Percentiles rank a stretch among this genome's conserved stretches.
These are phyloP conservation scores for Plagodis dolabraria DNA, from an alignment of 2,888 invertebrate genomes.

Conservation along the genomic window DNA sequence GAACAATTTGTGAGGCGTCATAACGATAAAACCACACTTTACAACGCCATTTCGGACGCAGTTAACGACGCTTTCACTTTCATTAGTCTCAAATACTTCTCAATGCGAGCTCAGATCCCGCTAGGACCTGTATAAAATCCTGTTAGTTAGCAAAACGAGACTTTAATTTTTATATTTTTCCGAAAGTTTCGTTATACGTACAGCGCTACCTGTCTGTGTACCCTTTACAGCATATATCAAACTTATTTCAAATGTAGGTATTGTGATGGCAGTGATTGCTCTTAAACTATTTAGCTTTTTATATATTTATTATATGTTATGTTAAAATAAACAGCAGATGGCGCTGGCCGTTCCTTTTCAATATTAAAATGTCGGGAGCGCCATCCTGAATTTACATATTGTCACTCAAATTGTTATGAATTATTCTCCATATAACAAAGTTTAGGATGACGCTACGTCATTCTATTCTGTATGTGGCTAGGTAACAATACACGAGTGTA, in stretches of 20 bases:
- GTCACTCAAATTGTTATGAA: constrained; percentile 16
- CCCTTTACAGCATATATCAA: constrained; percentile 24
- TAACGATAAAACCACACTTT: background rate
- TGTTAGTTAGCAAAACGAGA: constrained; percentile 46
- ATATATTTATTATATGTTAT: constrained; percentile 20
- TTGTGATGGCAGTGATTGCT: constrained; percentile 78
- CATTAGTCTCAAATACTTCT: constrained; percentile 66
- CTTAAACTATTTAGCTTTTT: constrained; percentile 20
- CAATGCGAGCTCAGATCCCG: constrained; percentile 45
- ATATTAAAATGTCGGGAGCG: constrained; percentile 63
- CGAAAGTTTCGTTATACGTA: constrained; percentile 52
- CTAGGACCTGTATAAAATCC: constrained; percentile 48
- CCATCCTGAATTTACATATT: constrained; percentile 70
- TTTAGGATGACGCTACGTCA: constrained; percentile 75
- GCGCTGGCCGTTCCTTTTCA: constrained; percentile 70
- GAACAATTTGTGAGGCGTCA: background rate
- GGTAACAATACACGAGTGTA: constrained; percentile 46
- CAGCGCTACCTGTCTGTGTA: constrained; percentile 67
- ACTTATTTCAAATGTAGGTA: constrained; percentile 16
- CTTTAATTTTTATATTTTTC: constrained; percentile 31
- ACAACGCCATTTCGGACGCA: background rate
- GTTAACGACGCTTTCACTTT: background rate
- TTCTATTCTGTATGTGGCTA: constrained; percentile 48
- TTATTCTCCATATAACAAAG: constrained; percentile 21
- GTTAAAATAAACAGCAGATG: constrained; percentile 61